These are phyloP conservation scores for Aethes cnicana DNA, from an alignment of 2,888 invertebrate genomes.

Conservation along the genomic window DNA sequence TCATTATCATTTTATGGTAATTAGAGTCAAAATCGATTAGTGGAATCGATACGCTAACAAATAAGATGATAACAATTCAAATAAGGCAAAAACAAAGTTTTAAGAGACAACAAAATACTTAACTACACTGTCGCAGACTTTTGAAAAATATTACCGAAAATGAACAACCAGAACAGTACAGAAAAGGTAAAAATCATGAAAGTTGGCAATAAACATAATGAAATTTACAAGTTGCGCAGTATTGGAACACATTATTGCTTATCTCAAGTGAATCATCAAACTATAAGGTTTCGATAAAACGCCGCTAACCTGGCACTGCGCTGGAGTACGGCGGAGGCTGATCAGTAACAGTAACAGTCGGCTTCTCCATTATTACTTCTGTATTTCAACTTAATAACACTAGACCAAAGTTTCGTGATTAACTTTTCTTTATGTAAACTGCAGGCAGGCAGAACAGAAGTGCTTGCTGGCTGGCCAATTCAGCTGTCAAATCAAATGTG, in stretches of 20 bases:
- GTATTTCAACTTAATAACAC: constrained; percentile 1
- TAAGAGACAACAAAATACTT: too few species aligned
- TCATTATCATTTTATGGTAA: constrained; percentile 7
- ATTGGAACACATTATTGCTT: constrained; percentile 42
- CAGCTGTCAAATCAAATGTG: constrained; percentile 35
- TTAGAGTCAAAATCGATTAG: constrained; percentile 14
- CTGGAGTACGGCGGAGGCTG: constrained; percentile 82
- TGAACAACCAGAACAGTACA: too few species aligned
- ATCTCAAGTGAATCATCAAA: constrained; percentile 58
- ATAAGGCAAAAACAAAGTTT: constrained; percentile 3
- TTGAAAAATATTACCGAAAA: too few species aligned
- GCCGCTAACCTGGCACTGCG: constrained; percentile 55
- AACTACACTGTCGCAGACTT: too few species aligned
- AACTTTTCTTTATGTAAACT: constrained; percentile 18
- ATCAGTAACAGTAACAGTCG: constrained; percentile 54
- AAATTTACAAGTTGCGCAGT: constrained; percentile 31
- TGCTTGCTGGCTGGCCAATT: constrained; percentile 16
- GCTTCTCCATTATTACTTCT: constrained; percentile 61
- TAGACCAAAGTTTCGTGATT: constrained; percentile 2
- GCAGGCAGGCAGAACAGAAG: constrained; percentile 3
- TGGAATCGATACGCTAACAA: constrained; percentile 8
- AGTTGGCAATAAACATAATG: too few species aligned
- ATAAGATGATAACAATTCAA: constrained; percentile 10
- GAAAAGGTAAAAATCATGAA: too few species aligned
- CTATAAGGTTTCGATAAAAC: constrained; percentile 42